Percentiles rank a stretch among this genome's conserved stretches.
phyloP scores from a whole-genome alignment of 2,888 invertebrate species.

The Caenorhabditis sp. region DNA sequence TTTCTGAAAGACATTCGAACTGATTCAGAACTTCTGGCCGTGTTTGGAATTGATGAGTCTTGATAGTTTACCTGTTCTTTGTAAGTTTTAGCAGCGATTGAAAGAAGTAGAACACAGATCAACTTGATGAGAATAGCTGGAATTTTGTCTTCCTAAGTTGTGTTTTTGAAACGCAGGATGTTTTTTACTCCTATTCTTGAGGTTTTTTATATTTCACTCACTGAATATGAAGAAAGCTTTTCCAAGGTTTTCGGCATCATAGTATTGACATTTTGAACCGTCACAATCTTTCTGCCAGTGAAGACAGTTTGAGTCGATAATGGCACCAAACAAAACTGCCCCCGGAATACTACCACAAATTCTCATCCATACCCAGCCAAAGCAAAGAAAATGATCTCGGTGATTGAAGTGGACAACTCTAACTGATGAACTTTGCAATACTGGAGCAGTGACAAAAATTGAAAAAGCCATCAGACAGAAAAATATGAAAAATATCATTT shows the following conservation, averaged over 20 bases:
- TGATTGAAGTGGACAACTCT: conserved; percentile 53
- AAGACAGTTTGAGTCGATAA: conserved; percentile 50
- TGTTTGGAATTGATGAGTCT: not conserved
- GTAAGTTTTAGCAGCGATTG: conserved; percentile 30
- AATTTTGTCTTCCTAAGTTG: not conserved
- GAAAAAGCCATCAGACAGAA: conserved; percentile 48
- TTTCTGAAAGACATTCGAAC: conserved; percentile 2
- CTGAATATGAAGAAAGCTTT: conserved; percentile 47
- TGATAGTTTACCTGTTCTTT: conserved; percentile 12
- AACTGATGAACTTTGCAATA: conserved; percentile 49
- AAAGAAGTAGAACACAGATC: conserved; percentile 24
- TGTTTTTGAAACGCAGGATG: too few relatives aligned
- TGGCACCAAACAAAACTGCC: conserved; percentile 47
- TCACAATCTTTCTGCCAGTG: conserved; percentile 48
- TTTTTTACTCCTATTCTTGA: too few relatives aligned
- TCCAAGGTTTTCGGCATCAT: conserved; percentile 43
- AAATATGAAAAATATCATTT: conserved; percentile 38
- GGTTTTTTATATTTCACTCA: conserved; percentile 17
- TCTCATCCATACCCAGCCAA: conserved; percentile 57
- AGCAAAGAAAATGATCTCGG: conserved; percentile 54
- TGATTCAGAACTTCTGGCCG: not conserved
- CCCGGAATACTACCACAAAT: conserved; percentile 53
- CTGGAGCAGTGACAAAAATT: conserved; percentile 48
- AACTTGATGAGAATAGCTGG: conserved; percentile 39
- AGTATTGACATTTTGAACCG: conserved; percentile 47